Base-by-base conservation (phyloP, 2,113 vertebrate species). In the Pachypanchax playfairii region DNA sequence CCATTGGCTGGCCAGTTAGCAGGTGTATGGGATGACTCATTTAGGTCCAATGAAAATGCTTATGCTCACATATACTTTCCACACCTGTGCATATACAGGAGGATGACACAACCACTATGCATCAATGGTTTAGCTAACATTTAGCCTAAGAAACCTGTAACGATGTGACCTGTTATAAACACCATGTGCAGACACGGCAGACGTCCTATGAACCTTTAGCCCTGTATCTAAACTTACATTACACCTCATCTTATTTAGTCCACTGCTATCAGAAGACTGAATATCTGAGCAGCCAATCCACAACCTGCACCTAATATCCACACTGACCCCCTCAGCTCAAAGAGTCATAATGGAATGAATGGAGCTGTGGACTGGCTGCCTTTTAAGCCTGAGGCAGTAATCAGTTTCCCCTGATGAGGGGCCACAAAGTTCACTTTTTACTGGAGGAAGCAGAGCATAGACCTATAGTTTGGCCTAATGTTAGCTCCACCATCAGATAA, bases 401-500 rank as follows among this genome's bases (percentile, higher is more conserved):
- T 85, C 85, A 87, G 80, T 83, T 73, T 69, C 64, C 69, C 74
- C 65, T 15, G 29, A 66, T 58, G 75, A 78, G 70, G 60, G 68
- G 79, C 62, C 65, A 39, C 5, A 9, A 62, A 74, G 80, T 82
- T 82, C 70, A 76, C 63, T 73, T 72, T 83, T 73, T 36, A 57
- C 79, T 41, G 77, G 69, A 80, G 76, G 74, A 75, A 79, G 66
- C 74, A 38, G 65, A 78, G 65, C 80, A 82, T 75, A 44, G 80
- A 78, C 80, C 75, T 85, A 73, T 76, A 81, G 84, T 79, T 85
- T 67, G 79, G 76, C 48, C 75, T 88, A 71, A 88, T 88, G 85
- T 87, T 81, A 81, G 72, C 63, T 73, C 80, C 79, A 74, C 71
- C 68, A 88, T 87, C 87, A 87, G 84, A 87, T 88, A 82, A 85